A percentile compares a stretch with the other conserved stretches of the same genome.
Evolutionary conservation across 2,888 invertebrate genomes (phyloP).

Genomic region (Phragmatobia fuliginosa): DNA sequence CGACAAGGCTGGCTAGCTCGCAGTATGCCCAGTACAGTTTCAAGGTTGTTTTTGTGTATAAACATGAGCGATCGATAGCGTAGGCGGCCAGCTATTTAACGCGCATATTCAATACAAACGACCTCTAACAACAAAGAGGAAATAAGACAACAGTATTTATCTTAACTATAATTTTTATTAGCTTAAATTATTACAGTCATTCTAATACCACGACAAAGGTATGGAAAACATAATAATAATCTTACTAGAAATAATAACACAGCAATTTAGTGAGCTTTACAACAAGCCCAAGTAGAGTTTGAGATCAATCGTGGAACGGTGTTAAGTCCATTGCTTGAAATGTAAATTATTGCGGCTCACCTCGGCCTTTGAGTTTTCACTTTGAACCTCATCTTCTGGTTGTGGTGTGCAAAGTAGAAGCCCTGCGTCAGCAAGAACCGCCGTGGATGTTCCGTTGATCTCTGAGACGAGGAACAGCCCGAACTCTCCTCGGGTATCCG

Average conservation of each 20-base stretch:
- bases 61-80: conserved; percentile 63
- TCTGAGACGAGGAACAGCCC: conserved; percentile 71
- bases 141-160: conserved; percentile 58
- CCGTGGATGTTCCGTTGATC: conserved; percentile 82
- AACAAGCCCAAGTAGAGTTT: conserved; percentile 78
- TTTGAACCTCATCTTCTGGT: conserved; percentile 58
- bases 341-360: conserved; percentile 42
- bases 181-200: conserved; percentile 82
- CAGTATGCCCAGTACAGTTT: conserved; percentile 42
- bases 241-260: conserved; percentile 84
- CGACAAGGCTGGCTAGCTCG: conserved; percentile 68
- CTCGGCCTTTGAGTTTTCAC: conserved; percentile 56
- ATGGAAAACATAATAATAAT: conserved; percentile 75
- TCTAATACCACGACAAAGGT: conserved; percentile 66
- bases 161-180: conserved; percentile 69
- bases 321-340: conserved; percentile 62
- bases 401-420: conserved; percentile 72
- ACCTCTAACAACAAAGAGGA: conserved; percentile 48
- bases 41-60: conserved; percentile 85
- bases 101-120: conserved; percentile 32
- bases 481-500: conserved; percentile 77
- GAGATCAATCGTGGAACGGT: conserved; percentile 83
- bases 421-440: conserved; percentile 75
- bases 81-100: conserved; percentile 42
- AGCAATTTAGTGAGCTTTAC: conserved; percentile 77